Evolutionary conservation across 2,797 vertebrate genomes (phyloP).

Genomic region (Syndactyla subalaris): DNA sequence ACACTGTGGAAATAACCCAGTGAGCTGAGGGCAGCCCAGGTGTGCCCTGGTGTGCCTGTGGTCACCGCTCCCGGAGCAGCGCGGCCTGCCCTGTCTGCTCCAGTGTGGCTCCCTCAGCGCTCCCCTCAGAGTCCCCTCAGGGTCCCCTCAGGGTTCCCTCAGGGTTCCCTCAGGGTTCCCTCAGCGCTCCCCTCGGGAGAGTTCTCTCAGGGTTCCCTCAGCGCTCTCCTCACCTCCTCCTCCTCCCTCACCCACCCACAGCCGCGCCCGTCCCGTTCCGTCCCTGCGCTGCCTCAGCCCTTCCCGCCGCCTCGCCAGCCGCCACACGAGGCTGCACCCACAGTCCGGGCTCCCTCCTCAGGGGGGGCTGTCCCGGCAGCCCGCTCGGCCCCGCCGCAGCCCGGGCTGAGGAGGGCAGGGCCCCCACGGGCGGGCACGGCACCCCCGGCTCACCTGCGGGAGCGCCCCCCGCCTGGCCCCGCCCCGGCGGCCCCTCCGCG

Average conservation of each 20-base stretch:
- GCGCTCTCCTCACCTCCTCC: background rate
- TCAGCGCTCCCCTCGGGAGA: too few relatives aligned
- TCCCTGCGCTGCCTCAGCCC: background rate
- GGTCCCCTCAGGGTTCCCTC: too few relatives aligned
- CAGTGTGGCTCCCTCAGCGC: background rate
- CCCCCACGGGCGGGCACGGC: background rate
- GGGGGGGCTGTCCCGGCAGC: too few relatives aligned
- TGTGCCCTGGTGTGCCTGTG: background rate
- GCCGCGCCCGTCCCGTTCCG: background rate
- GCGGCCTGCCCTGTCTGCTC: background rate
- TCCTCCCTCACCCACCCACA: background rate
- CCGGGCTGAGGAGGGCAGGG: too few relatives aligned
- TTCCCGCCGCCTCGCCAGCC: background rate
- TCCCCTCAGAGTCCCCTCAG: too few relatives aligned
- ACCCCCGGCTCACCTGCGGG: constrained; percentile 11
- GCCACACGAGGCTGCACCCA: background rate
- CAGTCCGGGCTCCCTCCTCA: too few relatives aligned
- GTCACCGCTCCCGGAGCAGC: rapidly evolving
- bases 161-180: too few relatives aligned
- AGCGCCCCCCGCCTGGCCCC: background rate
- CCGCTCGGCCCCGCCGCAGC: too few relatives aligned
- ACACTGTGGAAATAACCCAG: background rate
- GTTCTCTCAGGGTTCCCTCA: too few relatives aligned
- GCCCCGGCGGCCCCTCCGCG: background rate
- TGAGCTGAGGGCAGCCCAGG: background rate